These are phyloP conservation scores for Donacobius atricapilla DNA, from an alignment of 2,113 vertebrate genomes.

Conservation along the genomic window DNA sequence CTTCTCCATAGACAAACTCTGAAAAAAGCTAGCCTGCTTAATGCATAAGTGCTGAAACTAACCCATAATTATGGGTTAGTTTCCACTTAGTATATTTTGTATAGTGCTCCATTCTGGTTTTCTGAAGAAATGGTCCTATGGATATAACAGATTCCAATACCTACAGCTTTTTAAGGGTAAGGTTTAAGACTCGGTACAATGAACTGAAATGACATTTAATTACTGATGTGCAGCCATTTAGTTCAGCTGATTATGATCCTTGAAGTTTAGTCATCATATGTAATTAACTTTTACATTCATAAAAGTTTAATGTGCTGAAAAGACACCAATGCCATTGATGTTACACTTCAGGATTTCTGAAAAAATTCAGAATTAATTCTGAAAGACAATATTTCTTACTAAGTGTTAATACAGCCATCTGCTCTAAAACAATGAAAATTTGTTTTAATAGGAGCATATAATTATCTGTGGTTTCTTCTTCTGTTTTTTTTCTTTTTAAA, in stretches of 20 bases:
- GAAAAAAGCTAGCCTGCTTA: background rate
- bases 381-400: conserved; percentile 56
- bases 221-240: conserved; percentile 88
- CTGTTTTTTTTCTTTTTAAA: background rate
- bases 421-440: conserved; percentile 39
- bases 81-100: conserved; percentile 1
- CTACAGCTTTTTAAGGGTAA: conserved; percentile 71
- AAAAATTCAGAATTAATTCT: conserved; percentile 76
- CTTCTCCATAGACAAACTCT: background rate
- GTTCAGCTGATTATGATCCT: conserved; percentile 88
- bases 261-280: conserved; percentile 88
- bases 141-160: conserved; percentile 66
- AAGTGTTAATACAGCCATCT: conserved; percentile 58
- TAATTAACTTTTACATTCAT: conserved; percentile 92
- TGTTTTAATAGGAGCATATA: background rate
- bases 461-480: background rate
- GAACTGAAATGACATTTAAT: conserved; percentile 90
- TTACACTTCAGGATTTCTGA: conserved; percentile 78
- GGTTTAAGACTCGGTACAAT: conserved; percentile 80
- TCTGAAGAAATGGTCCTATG: background rate
- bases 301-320: conserved; percentile 85
- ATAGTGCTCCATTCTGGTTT: background rate
- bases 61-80: background rate
- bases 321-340: conserved; percentile 57
- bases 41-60: background rate